A percentile compares a stretch with the other conserved stretches of the same genome.
phyloP scores from a whole-genome alignment of 2,888 invertebrate genomes.

The Cerceris rybyensis region DNA sequence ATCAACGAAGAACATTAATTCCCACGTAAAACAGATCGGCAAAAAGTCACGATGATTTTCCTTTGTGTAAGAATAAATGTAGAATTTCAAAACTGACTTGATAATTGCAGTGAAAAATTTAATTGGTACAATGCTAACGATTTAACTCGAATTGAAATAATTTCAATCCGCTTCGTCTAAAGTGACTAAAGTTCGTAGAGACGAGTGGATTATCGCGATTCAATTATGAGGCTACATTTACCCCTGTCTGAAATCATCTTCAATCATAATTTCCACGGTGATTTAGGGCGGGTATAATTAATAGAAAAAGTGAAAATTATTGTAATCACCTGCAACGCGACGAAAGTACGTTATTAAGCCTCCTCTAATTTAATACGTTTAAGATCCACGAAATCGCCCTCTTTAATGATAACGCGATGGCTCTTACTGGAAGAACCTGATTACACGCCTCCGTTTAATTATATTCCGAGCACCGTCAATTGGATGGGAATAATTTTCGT shows the following conservation, averaged over 20 bases:
- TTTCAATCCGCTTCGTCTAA: too few species aligned
- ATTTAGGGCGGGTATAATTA: background rate
- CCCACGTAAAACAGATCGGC: too few species aligned
- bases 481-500: background rate
- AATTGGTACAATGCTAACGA: too few species aligned
- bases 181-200: too few species aligned
- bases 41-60: too few species aligned
- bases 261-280: background rate
- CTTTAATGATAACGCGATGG: background rate
- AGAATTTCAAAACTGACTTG: too few species aligned
- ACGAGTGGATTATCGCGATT: background rate
- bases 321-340: background rate
- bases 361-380: background rate
- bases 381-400: background rate
- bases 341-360: background rate
- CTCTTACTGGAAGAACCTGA: background rate
- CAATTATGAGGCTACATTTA: background rate
- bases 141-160: too few species aligned
- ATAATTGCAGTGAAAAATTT: too few species aligned
- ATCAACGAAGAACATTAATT: too few species aligned
- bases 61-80: too few species aligned
- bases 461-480: background rate
- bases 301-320: background rate
- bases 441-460: background rate
- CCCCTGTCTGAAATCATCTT: background rate